Evolutionary conservation across 2,888 invertebrate species (phyloP).

Genomic region (Baronia brevicornis): DNA sequence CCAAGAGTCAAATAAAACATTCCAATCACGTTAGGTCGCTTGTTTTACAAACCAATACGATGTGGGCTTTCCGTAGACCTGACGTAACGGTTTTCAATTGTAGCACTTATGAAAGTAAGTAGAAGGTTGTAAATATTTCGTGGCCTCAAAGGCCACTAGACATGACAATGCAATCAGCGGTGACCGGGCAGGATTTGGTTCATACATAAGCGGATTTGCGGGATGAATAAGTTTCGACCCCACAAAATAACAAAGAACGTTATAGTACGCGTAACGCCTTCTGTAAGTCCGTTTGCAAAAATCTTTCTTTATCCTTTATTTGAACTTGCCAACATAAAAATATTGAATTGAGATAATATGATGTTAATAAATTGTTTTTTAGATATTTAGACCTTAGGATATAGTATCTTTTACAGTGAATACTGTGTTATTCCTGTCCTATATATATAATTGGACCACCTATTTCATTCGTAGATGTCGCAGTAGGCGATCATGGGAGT

Average conservation of each 20-base stretch:
- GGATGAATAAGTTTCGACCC: conserved; percentile 75
- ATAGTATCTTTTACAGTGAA: too few relatives aligned
- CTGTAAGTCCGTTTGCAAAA: conserved; percentile 65
- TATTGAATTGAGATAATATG: too few relatives aligned
- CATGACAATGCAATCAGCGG: conserved; percentile 76
- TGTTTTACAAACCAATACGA: conserved; percentile 73
- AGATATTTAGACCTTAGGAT: too few relatives aligned
- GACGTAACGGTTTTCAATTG: conserved; percentile 19
- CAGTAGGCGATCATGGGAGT: too few relatives aligned
- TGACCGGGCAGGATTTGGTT: conserved; percentile 73
- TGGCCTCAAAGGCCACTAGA: conserved; percentile 39
- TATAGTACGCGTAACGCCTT: conserved; percentile 61
- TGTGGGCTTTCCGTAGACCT: conserved; percentile 43
- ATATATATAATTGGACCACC: too few relatives aligned
- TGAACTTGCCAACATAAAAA: too few relatives aligned
- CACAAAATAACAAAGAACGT: conserved; percentile 70
- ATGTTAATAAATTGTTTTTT: too few relatives aligned
- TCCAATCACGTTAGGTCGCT: conserved; percentile 72
- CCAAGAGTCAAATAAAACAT: conserved; percentile 65
- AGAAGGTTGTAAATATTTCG: conserved; percentile 27
- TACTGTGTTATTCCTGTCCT: too few relatives aligned
- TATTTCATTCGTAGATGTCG: too few relatives aligned
- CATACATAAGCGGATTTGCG: conserved; percentile 74
- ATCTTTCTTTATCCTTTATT: conserved; percentile 41
- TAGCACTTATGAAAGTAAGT: conserved; percentile 21